phyloP scores from a whole-genome alignment of 2,888 invertebrate genomes.

The Thera britannica region DNA sequence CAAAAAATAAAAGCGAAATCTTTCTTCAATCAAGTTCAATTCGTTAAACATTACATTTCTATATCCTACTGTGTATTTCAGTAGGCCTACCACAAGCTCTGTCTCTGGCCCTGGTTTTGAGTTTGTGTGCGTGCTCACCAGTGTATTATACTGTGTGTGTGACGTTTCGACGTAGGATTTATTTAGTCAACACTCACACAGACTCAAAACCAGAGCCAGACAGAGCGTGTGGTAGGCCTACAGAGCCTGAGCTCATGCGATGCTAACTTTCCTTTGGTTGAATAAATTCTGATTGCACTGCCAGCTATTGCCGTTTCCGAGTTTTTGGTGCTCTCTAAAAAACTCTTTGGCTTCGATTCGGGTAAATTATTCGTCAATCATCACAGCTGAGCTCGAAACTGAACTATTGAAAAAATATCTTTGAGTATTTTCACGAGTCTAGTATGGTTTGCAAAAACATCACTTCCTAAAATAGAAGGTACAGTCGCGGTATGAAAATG shows the following conservation, averaged over 20 bases:
- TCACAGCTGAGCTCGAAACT: constrained; percentile 1
- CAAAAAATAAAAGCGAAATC: not conserved
- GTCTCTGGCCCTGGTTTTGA: too few relatives aligned
- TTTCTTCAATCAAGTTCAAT: constrained; percentile 2
- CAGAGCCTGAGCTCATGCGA: constrained; percentile 24
- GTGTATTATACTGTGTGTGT: too few relatives aligned
- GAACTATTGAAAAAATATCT: constrained; percentile 5
- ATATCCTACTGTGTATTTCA: constrained; percentile 14
- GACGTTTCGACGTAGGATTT: too few relatives aligned
- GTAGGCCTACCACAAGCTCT: too few relatives aligned
- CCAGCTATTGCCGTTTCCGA: constrained; percentile 15
- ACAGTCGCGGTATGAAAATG: too few relatives aligned
- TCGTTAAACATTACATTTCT: not conserved
- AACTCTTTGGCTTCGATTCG: constrained; percentile 10
- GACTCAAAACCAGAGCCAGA: too few relatives aligned
- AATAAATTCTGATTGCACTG: constrained; percentile 33
- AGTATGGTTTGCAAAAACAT: too few relatives aligned
- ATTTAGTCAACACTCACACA: too few relatives aligned
- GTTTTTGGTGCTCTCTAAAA: constrained; percentile 18
- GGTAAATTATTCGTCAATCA: constrained; percentile 16
- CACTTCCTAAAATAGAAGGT: too few relatives aligned
- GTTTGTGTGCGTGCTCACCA: too few relatives aligned
- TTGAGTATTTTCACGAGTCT: not conserved
- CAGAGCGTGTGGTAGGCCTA: too few relatives aligned
- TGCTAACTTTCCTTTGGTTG: constrained; percentile 33